Percentiles rank a stretch among this genome's conserved stretches.
Conservation (phyloP, 2,797 vertebrate species). For the Parotocinclus haroldoi region DNA sequence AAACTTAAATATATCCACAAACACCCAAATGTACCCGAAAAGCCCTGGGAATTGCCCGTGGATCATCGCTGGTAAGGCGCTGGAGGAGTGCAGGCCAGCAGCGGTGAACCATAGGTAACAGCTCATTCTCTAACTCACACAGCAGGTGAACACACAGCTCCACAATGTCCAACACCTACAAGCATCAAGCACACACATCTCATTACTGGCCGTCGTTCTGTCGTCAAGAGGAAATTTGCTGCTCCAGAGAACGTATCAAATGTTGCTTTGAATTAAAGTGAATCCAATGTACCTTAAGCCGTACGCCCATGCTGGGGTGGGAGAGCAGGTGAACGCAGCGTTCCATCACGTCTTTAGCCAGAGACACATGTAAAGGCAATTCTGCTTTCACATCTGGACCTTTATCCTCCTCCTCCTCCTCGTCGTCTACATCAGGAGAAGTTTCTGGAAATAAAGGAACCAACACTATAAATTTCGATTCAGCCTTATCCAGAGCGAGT, state of each 20-base stretch:
- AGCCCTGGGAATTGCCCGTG: constrained; percentile 82
- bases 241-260: too few relatives aligned
- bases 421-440: constrained; percentile 6
- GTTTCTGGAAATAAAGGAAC: constrained; percentile 28
- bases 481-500: too few relatives aligned
- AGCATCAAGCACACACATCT: constrained; percentile 27
- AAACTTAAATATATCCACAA: neutral
- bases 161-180: constrained; percentile 84
- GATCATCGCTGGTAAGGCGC: constrained; percentile 82
- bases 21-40: constrained; percentile 74
- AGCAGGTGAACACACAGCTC: constrained; percentile 79
- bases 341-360: constrained; percentile 83
- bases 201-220: neutral
- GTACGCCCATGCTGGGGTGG: constrained; percentile 71
- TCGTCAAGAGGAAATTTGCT: too few relatives aligned
- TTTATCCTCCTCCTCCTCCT: constrained; percentile 47
- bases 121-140: constrained; percentile 73
- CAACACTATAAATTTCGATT: neutral
- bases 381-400: constrained; percentile 64
- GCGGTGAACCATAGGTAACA: constrained; percentile 88
- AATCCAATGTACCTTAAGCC: constrained; percentile 77
- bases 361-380: constrained; percentile 75
- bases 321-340: constrained; percentile 87
- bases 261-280: too few relatives aligned
- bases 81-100: constrained; percentile 85